A percentile compares a stretch with the other conserved stretches of the same genome.
Evolutionary conservation across 2,113 vertebrate species (phyloP).

Genomic region (Rhineura floridana): DNA sequence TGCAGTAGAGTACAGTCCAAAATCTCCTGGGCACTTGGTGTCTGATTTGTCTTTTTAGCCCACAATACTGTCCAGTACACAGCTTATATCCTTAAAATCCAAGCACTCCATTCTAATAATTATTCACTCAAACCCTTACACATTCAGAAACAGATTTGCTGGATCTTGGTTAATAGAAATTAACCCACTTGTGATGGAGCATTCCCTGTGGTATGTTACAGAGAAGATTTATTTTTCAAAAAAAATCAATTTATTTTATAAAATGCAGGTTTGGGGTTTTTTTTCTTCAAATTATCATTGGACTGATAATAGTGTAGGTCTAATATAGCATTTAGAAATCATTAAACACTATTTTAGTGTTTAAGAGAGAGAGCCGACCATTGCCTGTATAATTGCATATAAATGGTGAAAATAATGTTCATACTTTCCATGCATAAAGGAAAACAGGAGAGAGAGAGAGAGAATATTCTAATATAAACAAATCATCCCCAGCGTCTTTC

Average conservation of each 20-base stretch:
- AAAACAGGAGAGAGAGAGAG: slow-evolving; percentile 57
- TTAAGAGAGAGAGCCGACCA: slow-evolving; percentile 44
- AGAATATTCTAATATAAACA: slow-evolving; percentile 53
- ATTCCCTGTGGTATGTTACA: neutral
- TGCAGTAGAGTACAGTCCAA: neutral
- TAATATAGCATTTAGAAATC: neutral
- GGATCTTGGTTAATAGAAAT: neutral
- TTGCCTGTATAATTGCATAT: slow-evolving; percentile 54
- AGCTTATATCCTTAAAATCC: neutral
- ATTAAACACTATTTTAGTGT: slow-evolving; percentile 1
- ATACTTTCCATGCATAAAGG: slow-evolving; percentile 45
- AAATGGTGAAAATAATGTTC: slow-evolving; percentile 50
- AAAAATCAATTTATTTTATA: neutral
- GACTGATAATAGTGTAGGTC: neutral
- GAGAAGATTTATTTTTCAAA: neutral
- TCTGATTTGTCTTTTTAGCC: neutral
- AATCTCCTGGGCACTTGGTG: neutral
- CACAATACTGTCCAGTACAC: neutral
- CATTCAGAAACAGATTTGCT: neutral
- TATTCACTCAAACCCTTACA: neutral
- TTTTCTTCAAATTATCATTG: neutral
- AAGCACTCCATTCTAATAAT: neutral
- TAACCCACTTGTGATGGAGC: neutral
- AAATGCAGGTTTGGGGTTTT: neutral
- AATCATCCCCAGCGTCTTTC: slow-evolving; percentile 27